A percentile compares a stretch with the other conserved stretches of the same genome.
Evolutionary conservation across 2,113 vertebrate genomes (phyloP).

Genomic region (Hiodon alosoides): DNA sequence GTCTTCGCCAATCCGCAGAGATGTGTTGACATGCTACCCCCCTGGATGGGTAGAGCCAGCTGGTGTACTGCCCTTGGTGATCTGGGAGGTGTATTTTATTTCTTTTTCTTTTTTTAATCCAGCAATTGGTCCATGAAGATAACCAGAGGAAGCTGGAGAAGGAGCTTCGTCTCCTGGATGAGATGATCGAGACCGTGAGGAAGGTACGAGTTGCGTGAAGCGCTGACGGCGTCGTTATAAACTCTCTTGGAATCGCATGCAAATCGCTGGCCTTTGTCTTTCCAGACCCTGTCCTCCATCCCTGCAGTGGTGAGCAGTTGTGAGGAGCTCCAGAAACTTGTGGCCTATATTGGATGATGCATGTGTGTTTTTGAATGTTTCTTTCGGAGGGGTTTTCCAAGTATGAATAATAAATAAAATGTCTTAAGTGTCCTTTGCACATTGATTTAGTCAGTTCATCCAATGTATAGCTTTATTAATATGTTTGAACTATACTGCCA

Average conservation of each 20-base stretch:
- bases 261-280: neutral
- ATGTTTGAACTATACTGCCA: too few relatives aligned
- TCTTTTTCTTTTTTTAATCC: constrained; percentile 22
- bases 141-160: constrained; percentile 71
- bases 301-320: constrained; percentile 51
- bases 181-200: constrained; percentile 67
- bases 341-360: constrained; percentile 52
- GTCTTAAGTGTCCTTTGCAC: too few relatives aligned
- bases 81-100: neutral
- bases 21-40: neutral
- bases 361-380: neutral
- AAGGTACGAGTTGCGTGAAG: constrained; percentile 56
- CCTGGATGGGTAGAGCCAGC: neutral
- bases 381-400: neutral
- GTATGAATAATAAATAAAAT: too few relatives aligned
- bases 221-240: too few relatives aligned
- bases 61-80: too few relatives aligned
- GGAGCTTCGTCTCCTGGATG: constrained; percentile 71
- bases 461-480: too few relatives aligned
- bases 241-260: neutral
- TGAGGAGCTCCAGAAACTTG: constrained; percentile 52
- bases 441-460: too few relatives aligned
- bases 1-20: neutral
- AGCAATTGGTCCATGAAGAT: constrained; percentile 71
- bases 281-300: constrained; percentile 57